Conservation (phyloP, 2,888 invertebrate genomes). For the Drosophila testacea region DNA sequence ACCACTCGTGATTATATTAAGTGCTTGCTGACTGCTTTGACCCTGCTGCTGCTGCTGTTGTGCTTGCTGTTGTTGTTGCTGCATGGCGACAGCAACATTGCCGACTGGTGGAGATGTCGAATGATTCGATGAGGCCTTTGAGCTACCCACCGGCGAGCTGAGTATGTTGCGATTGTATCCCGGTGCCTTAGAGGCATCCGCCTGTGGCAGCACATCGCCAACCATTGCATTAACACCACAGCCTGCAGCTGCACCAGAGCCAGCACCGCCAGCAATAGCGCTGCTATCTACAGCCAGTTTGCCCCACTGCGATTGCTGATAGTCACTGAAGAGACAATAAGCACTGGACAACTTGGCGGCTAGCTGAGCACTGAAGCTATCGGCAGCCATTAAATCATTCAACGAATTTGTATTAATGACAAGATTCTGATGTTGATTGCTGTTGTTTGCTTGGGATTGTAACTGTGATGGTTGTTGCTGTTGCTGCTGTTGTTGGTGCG, state of each 20-base stretch:
- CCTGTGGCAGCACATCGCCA: slow-evolving; percentile 86
- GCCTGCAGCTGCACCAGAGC: slow-evolving; percentile 59
- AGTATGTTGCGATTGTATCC: slow-evolving; percentile 92
- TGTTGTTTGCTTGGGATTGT: slow-evolving; percentile 41
- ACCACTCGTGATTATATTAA: slow-evolving; percentile 69
- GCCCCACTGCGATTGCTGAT: slow-evolving; percentile 86
- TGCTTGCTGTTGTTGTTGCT: slow-evolving; percentile 35
- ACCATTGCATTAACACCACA: slow-evolving; percentile 60
- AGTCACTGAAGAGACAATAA: slow-evolving; percentile 95
- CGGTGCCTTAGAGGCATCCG: slow-evolving; percentile 95
- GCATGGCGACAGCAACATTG: slow-evolving; percentile 45
- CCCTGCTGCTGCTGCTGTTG: slow-evolving; percentile 32
- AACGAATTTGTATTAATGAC: slow-evolving; percentile 72
- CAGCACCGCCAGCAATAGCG: slow-evolving; percentile 47
- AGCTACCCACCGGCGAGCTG: slow-evolving; percentile 91
- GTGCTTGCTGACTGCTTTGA: slow-evolving; percentile 47
- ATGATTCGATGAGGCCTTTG: slow-evolving; percentile 87
- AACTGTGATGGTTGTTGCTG: slow-evolving; percentile 39
- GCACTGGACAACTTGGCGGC: slow-evolving; percentile 86
- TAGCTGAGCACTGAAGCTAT: slow-evolving; percentile 79
- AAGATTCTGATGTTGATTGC: slow-evolving; percentile 68
- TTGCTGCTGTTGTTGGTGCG: slow-evolving; percentile 25
- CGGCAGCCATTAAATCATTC: slow-evolving; percentile 63
- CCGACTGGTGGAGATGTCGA: slow-evolving; percentile 86
- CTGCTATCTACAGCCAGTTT: slow-evolving; percentile 75